phyloP scores from a whole-genome alignment of 2,797 vertebrate species.

The Sebastes iracundus region DNA sequence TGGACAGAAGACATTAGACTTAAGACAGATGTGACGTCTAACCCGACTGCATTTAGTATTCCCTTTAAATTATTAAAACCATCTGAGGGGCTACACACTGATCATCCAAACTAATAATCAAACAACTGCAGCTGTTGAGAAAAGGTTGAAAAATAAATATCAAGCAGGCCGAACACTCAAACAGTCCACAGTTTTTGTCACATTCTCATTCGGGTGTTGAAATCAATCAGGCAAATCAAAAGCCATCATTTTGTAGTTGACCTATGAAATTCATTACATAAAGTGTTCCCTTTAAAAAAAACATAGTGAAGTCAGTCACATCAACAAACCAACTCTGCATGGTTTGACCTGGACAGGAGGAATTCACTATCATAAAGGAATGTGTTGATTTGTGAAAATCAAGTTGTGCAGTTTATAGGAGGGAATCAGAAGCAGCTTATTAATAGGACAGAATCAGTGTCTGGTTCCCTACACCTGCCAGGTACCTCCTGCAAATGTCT shows the following conservation, averaged over 20 bases:
- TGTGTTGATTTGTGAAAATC: too few relatives aligned
- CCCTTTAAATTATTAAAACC: not conserved
- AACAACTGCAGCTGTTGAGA: not conserved
- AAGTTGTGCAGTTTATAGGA: not conserved
- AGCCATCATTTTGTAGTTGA: not conserved
- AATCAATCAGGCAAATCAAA: not conserved
- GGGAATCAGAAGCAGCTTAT: too few relatives aligned
- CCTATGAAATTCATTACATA: not conserved
- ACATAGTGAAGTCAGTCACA: too few relatives aligned
- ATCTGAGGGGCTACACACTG: not conserved
- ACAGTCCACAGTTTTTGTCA: too few relatives aligned
- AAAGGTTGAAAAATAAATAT: not conserved
- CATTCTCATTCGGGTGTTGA: not conserved
- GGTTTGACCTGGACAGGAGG: not conserved
- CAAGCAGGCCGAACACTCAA: not conserved
- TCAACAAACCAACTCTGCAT: not conserved
- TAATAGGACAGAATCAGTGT: not conserved
- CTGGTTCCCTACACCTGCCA: not conserved
- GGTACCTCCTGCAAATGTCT: not conserved
- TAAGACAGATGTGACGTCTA: not conserved
- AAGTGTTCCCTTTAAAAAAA: not conserved
- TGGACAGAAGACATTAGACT: conserved; percentile 21
- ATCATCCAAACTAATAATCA: not conserved
- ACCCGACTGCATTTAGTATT: not conserved
- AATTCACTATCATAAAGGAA: not conserved